Evolutionary conservation across 2,888 invertebrate species (phyloP), one percentile per base, ranked within the genome.

Genomic region (Leucoma salicis): DNA sequence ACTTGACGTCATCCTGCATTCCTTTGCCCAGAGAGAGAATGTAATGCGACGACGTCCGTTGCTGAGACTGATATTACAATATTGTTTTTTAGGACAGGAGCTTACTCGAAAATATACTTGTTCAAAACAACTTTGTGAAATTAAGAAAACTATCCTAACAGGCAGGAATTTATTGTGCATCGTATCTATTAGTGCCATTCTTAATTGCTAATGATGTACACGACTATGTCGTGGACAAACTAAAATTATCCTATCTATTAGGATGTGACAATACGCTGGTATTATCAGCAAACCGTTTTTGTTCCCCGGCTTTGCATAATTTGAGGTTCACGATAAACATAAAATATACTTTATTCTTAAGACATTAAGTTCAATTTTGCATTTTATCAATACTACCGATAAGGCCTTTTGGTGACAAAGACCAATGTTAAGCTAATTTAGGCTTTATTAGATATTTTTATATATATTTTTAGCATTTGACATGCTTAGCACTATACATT

Each of bases 201-300:
- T 7, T 18, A 32, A 24, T 21, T 34, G 21, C 13, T 12, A 24
- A 24, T 59, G 56, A 51, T 56, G 45, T 27, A 24, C 35, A 29
- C 39, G 39, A 31, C 11, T 42, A 35, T 46, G 46, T 54, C 51
- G 54, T 53, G 45, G 46, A 32, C 52, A 42, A 48, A 54, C 49
- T 35, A 49, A 63, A 62, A 58, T 54, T 54, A 51, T 52, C 57
- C 49, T 70, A 76, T 77, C 74, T 59, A 48, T 55, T 65, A 69
- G 80, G 78, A 79, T 74, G 53, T 78, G 78, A 68, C 70, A 67
- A 71, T 59, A 69, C 53, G 39, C 49, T 55, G 43, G 54, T 49
- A 60, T 69, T 79, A 79, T 81, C 81, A 75, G 52, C 56, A 63
- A 64, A 45, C 55, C 43, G 45, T 54, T 64, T 63, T 51, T 50